Conservation (phyloP, 1,140 invertebrate species). For the Dendroctonus ponderosae region DNA sequence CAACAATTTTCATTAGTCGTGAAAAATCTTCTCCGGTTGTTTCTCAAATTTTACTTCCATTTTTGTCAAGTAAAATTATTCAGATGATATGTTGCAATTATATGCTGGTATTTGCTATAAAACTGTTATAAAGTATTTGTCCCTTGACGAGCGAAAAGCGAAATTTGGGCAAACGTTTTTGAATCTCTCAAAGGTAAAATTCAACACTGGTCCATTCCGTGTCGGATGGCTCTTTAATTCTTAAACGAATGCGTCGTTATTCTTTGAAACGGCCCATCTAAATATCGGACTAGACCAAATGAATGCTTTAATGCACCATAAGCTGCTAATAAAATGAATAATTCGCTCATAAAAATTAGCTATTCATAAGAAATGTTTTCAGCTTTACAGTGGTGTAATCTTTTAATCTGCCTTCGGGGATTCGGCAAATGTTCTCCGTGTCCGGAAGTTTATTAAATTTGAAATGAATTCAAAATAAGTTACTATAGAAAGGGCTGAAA, state of each 20-base stretch:
- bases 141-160: no score
- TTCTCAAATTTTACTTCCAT: no score
- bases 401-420: constrained; percentile 16
- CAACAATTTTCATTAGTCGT: no score
- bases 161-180: no score
- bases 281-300: constrained; percentile 18
- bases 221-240: constrained; percentile 33
- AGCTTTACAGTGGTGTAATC: constrained; percentile 26
- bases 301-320: constrained; percentile 11
- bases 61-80: no score
- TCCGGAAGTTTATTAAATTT: constrained; percentile 27
- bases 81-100: no score
- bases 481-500: constrained; percentile 2
- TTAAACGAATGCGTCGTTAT: constrained; percentile 35
- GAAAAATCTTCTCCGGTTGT: no score
- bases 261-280: constrained; percentile 28
- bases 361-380: constrained; percentile 35
- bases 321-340: constrained; percentile 36
- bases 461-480: constrained; percentile 15
- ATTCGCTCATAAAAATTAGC: constrained; percentile 37
- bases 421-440: neutral
- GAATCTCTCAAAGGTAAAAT: no score
- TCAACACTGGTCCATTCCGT: constrained; percentile 1
- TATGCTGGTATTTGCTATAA: no score
- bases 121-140: no score